Evolutionary conservation across 2,113 vertebrate species (phyloP).

Genomic region (Tenrec ecaudatus): DNA sequence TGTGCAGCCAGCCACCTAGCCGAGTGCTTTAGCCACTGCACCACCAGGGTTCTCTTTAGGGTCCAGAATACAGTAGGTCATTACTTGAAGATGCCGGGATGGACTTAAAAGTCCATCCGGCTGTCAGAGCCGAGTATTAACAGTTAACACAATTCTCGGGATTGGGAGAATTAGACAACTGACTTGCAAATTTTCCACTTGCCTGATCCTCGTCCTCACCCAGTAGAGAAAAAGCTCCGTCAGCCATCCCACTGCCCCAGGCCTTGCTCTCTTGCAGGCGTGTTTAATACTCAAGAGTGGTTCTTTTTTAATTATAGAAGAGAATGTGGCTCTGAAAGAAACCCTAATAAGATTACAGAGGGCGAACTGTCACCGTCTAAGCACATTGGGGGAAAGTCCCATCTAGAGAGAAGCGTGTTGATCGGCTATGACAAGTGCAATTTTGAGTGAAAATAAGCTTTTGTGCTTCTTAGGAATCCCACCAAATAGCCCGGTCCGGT

Average conservation of each 20-base stretch:
- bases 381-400: constrained; percentile 58
- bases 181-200: not conserved
- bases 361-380: constrained; percentile 77
- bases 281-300: constrained; percentile 37
- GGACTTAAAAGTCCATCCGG: not conserved
- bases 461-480: constrained; percentile 48
- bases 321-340: constrained; percentile 76
- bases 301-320: constrained; percentile 77
- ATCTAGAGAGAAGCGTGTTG: constrained; percentile 63
- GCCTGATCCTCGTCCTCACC: not conserved
- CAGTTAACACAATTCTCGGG: not conserved
- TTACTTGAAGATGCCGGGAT: not conserved
- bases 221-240: not conserved
- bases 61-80: not conserved
- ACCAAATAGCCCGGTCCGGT: not conserved
- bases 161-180: constrained; percentile 1
- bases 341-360: constrained; percentile 81
- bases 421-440: constrained; percentile 67
- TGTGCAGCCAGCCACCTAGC: not conserved
- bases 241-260: not conserved
- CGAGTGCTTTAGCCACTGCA: too few relatives aligned
- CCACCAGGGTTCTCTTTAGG: not conserved
- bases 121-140: not conserved
- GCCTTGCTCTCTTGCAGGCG: constrained; percentile 46
- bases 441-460: constrained; percentile 64